These are phyloP conservation scores for Protaetia brevitarsis DNA, from an alignment of 1,140 invertebrate species.

Conservation along the genomic window DNA sequence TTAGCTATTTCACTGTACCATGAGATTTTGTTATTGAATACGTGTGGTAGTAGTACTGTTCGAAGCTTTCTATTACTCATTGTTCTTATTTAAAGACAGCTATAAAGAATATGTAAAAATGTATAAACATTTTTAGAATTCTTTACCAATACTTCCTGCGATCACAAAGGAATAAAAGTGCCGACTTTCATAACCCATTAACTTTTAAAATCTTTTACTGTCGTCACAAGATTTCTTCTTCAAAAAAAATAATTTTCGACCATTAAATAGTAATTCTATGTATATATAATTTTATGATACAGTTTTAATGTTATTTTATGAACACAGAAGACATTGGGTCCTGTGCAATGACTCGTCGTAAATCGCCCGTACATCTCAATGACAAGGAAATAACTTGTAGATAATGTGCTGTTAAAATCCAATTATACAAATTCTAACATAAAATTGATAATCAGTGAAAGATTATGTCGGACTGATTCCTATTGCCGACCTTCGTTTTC, in stretches of 20 bases:
- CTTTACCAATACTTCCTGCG: not conserved
- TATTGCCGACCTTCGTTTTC: too few species aligned
- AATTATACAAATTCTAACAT: constrained; percentile 17
- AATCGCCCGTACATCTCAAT: constrained; percentile 20
- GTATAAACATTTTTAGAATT: not conserved
- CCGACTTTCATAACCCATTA: not conserved
- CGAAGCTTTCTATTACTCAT: too few species aligned
- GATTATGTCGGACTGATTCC: not conserved
- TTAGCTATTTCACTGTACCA: too few species aligned
- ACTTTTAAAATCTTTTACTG: constrained; percentile 17
- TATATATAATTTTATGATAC: constrained; percentile 23
- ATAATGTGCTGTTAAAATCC: constrained; percentile 15
- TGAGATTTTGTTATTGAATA: too few species aligned
- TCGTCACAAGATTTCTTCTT: not conserved
- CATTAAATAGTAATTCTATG: constrained; percentile 18
- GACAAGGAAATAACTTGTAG: not conserved
- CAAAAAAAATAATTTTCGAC: constrained; percentile 15
- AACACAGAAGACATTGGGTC: not conserved
- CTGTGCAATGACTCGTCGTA: constrained; percentile 4
- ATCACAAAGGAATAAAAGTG: not conserved
- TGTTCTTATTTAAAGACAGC: not conserved
- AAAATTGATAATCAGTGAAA: not conserved
- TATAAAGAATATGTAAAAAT: not conserved
- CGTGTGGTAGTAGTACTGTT: too few species aligned
- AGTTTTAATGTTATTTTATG: constrained; percentile 15